Percentiles rank a stretch among this genome's conserved stretches.
Evolutionary conservation across 2,797 vertebrate genomes (phyloP).

Genomic region (Nyctibius grandis): DNA sequence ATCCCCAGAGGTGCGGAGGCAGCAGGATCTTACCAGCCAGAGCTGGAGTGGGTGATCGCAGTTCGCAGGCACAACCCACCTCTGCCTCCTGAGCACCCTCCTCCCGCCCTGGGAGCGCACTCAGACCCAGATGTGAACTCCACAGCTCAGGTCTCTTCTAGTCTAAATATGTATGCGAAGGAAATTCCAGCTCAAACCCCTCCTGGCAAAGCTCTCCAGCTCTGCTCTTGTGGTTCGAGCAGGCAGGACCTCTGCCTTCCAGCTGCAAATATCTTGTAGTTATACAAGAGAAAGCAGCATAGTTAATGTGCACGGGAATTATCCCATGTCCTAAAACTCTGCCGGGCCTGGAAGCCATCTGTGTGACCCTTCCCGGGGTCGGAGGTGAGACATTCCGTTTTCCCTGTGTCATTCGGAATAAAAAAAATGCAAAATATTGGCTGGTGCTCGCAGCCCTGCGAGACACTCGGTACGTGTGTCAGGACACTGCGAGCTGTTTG

Average conservation of each 20-base stretch:
- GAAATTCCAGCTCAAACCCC: slow-evolving; percentile 31
- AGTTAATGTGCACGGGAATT: slow-evolving; percentile 10
- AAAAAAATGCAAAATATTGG: not conserved
- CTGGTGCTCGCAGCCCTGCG: not conserved
- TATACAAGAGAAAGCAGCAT: slow-evolving; percentile 23
- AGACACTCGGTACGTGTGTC: not conserved
- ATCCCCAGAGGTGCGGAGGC: not conserved
- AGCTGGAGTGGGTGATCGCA: too few species aligned
- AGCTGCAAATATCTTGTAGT: slow-evolving; percentile 8
- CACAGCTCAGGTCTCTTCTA: not conserved
- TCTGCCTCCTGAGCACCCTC: not conserved
- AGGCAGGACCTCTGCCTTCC: not conserved
- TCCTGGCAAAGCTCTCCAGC: not conserved
- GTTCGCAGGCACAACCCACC: not conserved
- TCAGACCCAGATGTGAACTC: not conserved
- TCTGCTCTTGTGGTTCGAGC: not conserved
- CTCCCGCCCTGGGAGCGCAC: not conserved
- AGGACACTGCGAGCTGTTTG: not conserved
- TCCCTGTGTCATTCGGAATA: not conserved
- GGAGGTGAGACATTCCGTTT: slow-evolving; percentile 23
- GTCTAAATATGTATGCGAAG: not conserved
- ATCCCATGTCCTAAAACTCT: not conserved
- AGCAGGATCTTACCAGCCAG: fast-evolving
- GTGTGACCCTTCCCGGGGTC: not conserved
- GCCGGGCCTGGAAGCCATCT: slow-evolving; percentile 34